Evolutionary conservation across 2,797 vertebrate species (phyloP).

Genomic region (Crypturellus tataupa): DNA sequence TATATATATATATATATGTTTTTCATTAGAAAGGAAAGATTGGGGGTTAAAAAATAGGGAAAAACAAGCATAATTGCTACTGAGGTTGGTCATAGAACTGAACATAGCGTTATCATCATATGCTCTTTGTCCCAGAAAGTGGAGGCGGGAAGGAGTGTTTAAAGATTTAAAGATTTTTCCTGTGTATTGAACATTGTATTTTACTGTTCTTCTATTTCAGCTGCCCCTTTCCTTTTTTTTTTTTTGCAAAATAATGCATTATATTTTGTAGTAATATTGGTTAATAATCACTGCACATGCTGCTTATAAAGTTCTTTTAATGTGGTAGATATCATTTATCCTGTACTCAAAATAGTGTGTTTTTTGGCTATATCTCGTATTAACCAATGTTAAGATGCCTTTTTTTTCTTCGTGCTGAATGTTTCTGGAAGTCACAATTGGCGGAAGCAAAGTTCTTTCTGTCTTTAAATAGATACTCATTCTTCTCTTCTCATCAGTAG

Average conservation of each 20-base stretch:
- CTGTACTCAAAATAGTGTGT: not conserved
- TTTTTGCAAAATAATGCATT: not conserved
- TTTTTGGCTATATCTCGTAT: not conserved
- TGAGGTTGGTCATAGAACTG: not conserved
- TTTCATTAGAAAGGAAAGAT: not conserved
- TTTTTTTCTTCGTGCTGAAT: not conserved
- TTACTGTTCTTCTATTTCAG: not conserved
- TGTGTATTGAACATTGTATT: not conserved
- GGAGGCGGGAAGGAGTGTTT: not conserved
- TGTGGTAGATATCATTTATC: not conserved
- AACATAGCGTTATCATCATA: not conserved
- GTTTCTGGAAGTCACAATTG: not conserved
- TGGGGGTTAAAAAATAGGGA: not conserved
- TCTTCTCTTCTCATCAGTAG: not conserved
- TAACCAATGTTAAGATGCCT: not conserved
- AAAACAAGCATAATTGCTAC: not conserved
- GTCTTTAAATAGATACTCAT: not conserved
- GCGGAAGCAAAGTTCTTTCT: not conserved
- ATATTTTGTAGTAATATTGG: not conserved
- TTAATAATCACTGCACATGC: not conserved
- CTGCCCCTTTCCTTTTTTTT: not conserved
- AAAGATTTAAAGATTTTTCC: not conserved
- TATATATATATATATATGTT: not conserved
- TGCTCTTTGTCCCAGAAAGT: not conserved
- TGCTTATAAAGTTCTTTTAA: not conserved